Evolutionary conservation across 92 coral and sea anemone species (phyloP).

Genomic region (Blastomussa wellsi): DNA sequence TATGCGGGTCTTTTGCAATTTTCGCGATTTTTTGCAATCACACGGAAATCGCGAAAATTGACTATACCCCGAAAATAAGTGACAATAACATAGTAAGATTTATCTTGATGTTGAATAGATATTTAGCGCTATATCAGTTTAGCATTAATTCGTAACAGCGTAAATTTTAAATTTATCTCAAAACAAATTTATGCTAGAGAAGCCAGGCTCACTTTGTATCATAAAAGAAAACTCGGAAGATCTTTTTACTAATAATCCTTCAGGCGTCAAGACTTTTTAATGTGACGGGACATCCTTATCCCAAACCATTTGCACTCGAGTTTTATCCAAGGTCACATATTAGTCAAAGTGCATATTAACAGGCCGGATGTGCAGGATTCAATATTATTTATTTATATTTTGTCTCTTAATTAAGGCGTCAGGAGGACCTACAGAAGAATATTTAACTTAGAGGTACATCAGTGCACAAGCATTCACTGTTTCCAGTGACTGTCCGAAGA

Average conservation of each 20-base stretch:
- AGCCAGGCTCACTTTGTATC: not conserved
- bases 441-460: not conserved
- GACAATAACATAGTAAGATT: too few relatives aligned
- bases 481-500: not conserved
- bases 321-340: not conserved
- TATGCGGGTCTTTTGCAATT: too few relatives aligned
- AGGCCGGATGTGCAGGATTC: not conserved
- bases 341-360: not conserved
- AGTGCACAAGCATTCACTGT: not conserved
- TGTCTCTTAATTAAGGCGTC: not conserved
- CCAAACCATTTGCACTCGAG: not conserved
- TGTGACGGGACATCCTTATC: not conserved
- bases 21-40: too few relatives aligned
- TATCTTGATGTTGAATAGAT: too few relatives aligned
- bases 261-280: not conserved
- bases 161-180: too few relatives aligned
- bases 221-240: not conserved
- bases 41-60: too few relatives aligned
- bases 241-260: not conserved
- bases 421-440: not conserved
- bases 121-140: too few relatives aligned
- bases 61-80: too few relatives aligned
- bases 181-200: not conserved
- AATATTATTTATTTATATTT: not conserved
- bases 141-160: too few relatives aligned